Evolutionary conservation across 2,113 vertebrate genomes (phyloP), one percentile per base, ranked within the genome.

Genomic region (Trogon melanurus): DNA sequence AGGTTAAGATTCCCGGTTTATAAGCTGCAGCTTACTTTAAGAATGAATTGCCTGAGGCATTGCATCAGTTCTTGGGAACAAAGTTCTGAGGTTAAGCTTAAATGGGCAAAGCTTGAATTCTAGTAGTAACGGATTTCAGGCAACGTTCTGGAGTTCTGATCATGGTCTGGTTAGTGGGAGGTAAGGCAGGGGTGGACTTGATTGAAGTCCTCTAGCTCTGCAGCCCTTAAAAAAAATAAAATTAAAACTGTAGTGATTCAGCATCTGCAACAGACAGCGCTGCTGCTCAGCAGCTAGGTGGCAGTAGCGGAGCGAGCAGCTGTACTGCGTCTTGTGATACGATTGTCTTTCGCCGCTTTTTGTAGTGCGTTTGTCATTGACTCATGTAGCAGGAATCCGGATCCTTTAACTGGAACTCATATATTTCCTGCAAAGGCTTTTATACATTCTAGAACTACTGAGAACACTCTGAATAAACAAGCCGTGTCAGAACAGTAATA

Each of bases 381-480:
- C 23, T 80, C 85, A 93, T 36, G 34, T 32, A 75, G 38, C 27
- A 96, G 82, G 82, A 94, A 81, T 96, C 32, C 12, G 16, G 58
- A 76, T 87, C 34, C 69, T 88, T 90, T 80, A n/a, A 57, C 34
- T 88, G 69, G 44, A 92, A 57, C 51, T 2, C 67, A 47, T 38
- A 47, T 38, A 76, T 26, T 93, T 90, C 88, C 48, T 82, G 80
- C 91, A 90, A 81, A 78, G 82, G 85, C 69, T 80, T 79, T 91
- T 80, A 58, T 73, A 67, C 26, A 5, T 84, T 93, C 44, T 86
- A 0, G 78, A 74, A 80, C 58, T 71, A 20, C 27, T 90, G 85
- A 88, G 78, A 85, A 91, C 34, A 7, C 18, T n/a, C 54, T 61
- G 65, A 79, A 85, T 78, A 84, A 93, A 54, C 51, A 93, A 71